A percentile compares a stretch with the other conserved stretches of the same genome.
These are phyloP conservation scores for Oostethus manadensis DNA, from an alignment of 2,113 vertebrate species.

Conservation along the genomic window DNA sequence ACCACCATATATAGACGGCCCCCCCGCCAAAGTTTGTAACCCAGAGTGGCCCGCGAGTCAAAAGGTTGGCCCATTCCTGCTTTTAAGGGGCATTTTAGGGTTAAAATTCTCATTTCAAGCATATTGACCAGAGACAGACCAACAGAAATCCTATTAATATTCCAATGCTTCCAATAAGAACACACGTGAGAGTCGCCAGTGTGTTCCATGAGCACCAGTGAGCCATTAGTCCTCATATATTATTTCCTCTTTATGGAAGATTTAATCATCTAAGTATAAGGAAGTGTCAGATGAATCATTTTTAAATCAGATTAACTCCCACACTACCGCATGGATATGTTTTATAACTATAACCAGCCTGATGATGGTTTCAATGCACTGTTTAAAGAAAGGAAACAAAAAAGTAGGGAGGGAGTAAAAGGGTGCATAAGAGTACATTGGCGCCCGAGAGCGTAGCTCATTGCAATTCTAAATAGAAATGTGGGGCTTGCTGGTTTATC, in stretches of 20 bases:
- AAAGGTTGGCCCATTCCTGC: too few relatives aligned
- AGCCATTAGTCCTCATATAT: constrained; percentile 1
- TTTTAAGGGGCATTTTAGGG: too few relatives aligned
- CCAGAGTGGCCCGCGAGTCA: too few relatives aligned
- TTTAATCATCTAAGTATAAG: constrained; percentile 3
- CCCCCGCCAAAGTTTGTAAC: too few relatives aligned
- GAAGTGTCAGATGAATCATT: neutral
- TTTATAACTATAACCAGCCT: neutral
- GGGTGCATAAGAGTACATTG: constrained; percentile 41
- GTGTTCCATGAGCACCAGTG: constrained; percentile 2
- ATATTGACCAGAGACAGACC: too few relatives aligned
- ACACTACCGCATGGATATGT: constrained; percentile 3
- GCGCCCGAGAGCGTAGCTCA: constrained; percentile 46
- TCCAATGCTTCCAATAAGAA: neutral
- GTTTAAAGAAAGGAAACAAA: neutral
- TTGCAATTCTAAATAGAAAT: constrained; percentile 52
- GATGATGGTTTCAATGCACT: constrained; percentile 10
- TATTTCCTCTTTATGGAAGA: constrained; percentile 1
- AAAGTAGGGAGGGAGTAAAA: constrained; percentile 23
- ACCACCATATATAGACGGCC: too few relatives aligned
- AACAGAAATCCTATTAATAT: too few relatives aligned
- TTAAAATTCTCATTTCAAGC: too few relatives aligned
- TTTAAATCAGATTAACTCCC: too few relatives aligned
- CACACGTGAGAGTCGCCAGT: neutral
- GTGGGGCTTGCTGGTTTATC: constrained; percentile 46